Base-by-base conservation (phyloP, 2,113 vertebrate species). In the Oceanites oceanicus region DNA sequence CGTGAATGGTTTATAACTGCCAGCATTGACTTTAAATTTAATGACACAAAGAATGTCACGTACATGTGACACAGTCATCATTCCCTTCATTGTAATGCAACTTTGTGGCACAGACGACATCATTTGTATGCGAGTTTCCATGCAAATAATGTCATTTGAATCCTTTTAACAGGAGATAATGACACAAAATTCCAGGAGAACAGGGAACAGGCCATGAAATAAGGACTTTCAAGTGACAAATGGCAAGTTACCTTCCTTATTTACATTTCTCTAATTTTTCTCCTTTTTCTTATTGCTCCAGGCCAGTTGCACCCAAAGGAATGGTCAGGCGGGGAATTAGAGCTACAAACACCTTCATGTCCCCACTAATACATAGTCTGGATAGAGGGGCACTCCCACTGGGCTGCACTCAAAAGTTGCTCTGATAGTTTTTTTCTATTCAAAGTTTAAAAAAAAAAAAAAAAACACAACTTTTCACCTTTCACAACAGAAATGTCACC, bases 81-180 rank as follows among this genome's bases (percentile, higher is more conserved):
- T 93, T 95, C 96, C 94, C 97, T 98, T 97, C 96, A 97, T 96
- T 98, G 95, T 96, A 95, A 97, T 97, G 96, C 96, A 97, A 97
- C 97, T 97, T 94, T 92, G 94, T 96, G 94, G 96, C 97, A 96
- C 36, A 86, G 94, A 86, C 63, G 47, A 97, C 93, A 97, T 97
- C 96, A 94, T 96, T 96, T 95, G 95, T 92, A 96, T 97, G 86
- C 63, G 72, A 94, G 96, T 96, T 97, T 97, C 97, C 98, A 97
- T 97, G 97, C 97, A 98, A 97, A 98, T 98, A 96, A 96, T 97
- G 97, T 97, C 97, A 97, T 97, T 97, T 97, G 97, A 98, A 97
- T 97, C 97, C 97, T 98, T 98, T 97, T 96, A 97, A 97, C 95
- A 97, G 97, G 90, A 97, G 96, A 97, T 98, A 98, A 97, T 97